Base-by-base conservation (phyloP, 2,888 invertebrate species). In the Melinaea marsaeus region DNA sequence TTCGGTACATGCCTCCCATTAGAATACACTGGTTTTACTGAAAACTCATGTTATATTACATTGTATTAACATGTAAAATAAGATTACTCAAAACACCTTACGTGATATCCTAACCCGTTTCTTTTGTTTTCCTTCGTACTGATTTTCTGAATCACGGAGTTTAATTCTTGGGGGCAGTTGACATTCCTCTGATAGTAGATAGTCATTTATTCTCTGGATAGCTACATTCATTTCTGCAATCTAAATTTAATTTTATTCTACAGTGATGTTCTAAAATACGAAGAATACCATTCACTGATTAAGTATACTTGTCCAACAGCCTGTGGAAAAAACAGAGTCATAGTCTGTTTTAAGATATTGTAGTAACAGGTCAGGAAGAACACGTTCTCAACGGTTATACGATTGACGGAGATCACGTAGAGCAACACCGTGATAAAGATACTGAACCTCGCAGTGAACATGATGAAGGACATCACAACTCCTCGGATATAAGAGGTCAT, bases 291-390 rank as follows among this genome's bases (percentile, higher is more conserved):
- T 35, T 5, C 55, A 6, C 37, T 34, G 2, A 22, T 22, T 22
- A 11, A 55, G 55, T 65, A 74, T 77, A 90, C 90, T 72, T 90
- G 90, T 64, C 90, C 90, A 65, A 90, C 83, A 62, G 86, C 87
- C 74, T 92, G 92, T 7, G 93, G 92, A 74, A 96, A 95, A 76
- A 94, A 95, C 35, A 95, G 90, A 47, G 94, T 94, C 93, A 95
- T 93, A 2, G 94, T 93, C 73, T 94, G 92, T 68, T 95, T 92
- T 45, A 95, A 86, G 47, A 95, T 93, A 74, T 95, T 95, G 84
- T 94, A 95, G 72, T 94, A 93, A 33, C 95, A 93, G 4, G 95
- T 93, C 37, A 94, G 88, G 55, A 95, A 93, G 79, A 95, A 95
- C 0, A 95, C 94, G 78, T 93, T 93, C 79, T 95, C 94, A 1